Conservation (phyloP, 2,113 vertebrate species). For the Calypte anna region DNA sequence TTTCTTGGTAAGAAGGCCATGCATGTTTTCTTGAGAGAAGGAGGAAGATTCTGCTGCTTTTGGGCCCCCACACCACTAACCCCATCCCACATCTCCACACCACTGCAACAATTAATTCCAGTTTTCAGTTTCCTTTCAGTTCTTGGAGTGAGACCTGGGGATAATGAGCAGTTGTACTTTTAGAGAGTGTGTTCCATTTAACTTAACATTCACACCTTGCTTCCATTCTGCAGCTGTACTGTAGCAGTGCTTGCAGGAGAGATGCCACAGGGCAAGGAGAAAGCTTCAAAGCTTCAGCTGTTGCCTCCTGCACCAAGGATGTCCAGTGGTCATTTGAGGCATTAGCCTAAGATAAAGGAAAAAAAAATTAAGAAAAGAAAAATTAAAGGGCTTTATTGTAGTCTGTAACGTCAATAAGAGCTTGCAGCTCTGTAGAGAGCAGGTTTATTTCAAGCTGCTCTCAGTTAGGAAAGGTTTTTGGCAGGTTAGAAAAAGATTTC, state of each 20-base stretch:
- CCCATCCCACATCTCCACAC: neutral
- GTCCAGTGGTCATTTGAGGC: conserved; percentile 85
- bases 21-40: neutral
- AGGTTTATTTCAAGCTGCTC: neutral
- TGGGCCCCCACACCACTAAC: neutral
- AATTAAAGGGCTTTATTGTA: accelerated
- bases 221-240: conserved; percentile 87
- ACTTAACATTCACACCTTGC: conserved; percentile 78
- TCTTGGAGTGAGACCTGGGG: neutral
- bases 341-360: conserved; percentile 75
- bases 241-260: conserved; percentile 90
- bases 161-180: neutral
- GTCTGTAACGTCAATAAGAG: neutral
- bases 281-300: conserved; percentile 88
- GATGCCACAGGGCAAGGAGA: conserved; percentile 82
- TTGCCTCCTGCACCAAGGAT: conserved; percentile 90
- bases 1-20: neutral
- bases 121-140: neutral
- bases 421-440: neutral
- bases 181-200: neutral
- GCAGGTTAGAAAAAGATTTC: neutral
- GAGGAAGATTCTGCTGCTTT: neutral
- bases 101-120: neutral
- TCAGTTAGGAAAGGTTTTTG: neutral
- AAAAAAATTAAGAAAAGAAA: neutral